Base-by-base conservation (phyloP, 2,797 vertebrate genomes). In the Lagocephalus sceleratus region DNA sequence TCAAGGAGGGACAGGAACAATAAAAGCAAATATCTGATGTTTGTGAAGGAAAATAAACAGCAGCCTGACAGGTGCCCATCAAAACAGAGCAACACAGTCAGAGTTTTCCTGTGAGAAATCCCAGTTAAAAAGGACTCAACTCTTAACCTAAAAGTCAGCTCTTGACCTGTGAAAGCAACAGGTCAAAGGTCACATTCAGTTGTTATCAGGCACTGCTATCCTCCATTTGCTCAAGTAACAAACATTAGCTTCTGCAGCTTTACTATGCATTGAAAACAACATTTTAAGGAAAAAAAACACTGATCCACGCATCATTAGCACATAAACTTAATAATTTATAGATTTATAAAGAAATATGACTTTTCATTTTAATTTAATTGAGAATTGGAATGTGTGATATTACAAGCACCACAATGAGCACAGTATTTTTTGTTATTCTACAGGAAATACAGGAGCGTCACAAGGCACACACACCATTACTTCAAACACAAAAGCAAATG, bases 131-230 rank as follows among this genome's bases (percentile, higher is more conserved):
- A 51, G 14, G 20, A 14, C 45, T 65, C 44, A 20, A 68, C 75
- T 71, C 77, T 78, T 74, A 63, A 75, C 66, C 74, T 44, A 29
- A 15, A 40, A 42, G 20, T 20, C 46, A 5, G 47, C 62, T 45
- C 57, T 50, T 60, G 53, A 74, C 70, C 68, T 22, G 41, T 70
- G 35, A 63, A 54, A 69, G 69, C 58, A 16, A 20, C n/a, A 62
- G 63, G 74, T 71, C 72, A 66, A 20, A 64, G 71, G 78, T 81
- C 71, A 46, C 14, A 55, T 14, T 9, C 14, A 53, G 51, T 54
- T 81, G 75, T 79, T 81, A 78, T 78, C 76, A 2, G 51, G 19
- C 22, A 10, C 26, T 2, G 19, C 26, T 43, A 38, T 40, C 22
- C 16, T 51, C 20, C 26, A 35, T 26, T 52, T 59, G 44, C 52